These are phyloP conservation scores for Aphelenchoides fujianensis DNA, from an alignment of 1,140 invertebrate genomes.

Conservation along the genomic window DNA sequence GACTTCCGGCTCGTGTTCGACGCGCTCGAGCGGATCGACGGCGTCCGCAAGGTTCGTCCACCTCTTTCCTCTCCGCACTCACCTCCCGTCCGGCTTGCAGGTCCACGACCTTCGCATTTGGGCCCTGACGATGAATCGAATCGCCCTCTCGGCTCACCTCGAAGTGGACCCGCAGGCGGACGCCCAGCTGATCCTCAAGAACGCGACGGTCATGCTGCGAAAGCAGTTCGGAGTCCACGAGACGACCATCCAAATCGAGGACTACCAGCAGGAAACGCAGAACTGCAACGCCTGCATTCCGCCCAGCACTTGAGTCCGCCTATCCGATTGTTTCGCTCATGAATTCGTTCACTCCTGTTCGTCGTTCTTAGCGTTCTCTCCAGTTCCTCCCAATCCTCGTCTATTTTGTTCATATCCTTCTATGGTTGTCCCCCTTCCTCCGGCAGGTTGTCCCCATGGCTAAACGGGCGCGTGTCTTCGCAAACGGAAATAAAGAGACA, in stretches of 20 bases:
- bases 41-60: constrained; percentile 90
- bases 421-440: too few relatives aligned
- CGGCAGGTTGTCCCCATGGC: too few relatives aligned
- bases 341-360: too few relatives aligned
- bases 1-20: constrained; percentile 79
- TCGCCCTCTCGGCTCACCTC: constrained; percentile 56
- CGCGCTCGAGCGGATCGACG: constrained; percentile 78
- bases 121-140: constrained; percentile 89
- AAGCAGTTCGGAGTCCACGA: constrained; percentile 88
- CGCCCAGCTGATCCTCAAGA: constrained; percentile 73
- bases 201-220: constrained; percentile 75
- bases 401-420: too few relatives aligned
- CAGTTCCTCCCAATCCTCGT: too few relatives aligned
- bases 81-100: too few relatives aligned
- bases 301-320: constrained; percentile 22
- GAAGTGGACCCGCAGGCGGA: constrained; percentile 48
- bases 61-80: too few relatives aligned
- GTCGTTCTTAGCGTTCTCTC: too few relatives aligned
- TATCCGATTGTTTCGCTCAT: too few relatives aligned
- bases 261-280: constrained; percentile 85
- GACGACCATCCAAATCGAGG: constrained; percentile 94
- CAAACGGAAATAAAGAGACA: too few relatives aligned
- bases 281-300: constrained; percentile 68
- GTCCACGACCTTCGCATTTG: constrained; percentile 86
- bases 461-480: too few relatives aligned